Percentiles rank a stretch among this genome's conserved stretches.
Evolutionary conservation across 2,797 vertebrate species (phyloP).

Genomic region (Pangasius mekongensis): DNA sequence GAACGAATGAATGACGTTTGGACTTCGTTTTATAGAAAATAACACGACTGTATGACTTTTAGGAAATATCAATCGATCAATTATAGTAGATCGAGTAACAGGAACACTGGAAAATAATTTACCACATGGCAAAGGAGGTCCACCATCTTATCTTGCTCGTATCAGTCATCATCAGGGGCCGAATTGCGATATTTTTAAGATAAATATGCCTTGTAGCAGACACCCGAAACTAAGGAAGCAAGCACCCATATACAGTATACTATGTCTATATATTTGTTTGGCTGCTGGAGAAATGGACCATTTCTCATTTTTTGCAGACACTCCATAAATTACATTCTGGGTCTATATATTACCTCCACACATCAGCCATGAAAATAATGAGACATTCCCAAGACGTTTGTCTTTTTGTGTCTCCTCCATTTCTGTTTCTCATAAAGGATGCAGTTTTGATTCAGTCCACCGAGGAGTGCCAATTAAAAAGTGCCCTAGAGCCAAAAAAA

Average conservation of each 20-base stretch:
- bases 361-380: slow-evolving; percentile 37
- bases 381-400: slow-evolving; percentile 43
- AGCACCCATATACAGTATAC: too few species aligned
- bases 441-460: slow-evolving; percentile 16
- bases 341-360: slow-evolving; percentile 19
- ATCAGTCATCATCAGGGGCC: not conserved
- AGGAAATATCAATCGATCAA: not conserved
- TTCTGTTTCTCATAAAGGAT: slow-evolving; percentile 37
- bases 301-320: slow-evolving; percentile 18
- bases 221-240: not conserved
- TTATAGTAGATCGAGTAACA: not conserved
- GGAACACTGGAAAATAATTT: not conserved
- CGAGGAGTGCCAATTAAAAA: slow-evolving; percentile 52
- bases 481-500: slow-evolving; percentile 48
- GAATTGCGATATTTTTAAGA: not conserved
- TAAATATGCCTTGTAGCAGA: not conserved
- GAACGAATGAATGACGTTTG: not conserved
- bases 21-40: not conserved
- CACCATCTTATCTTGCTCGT: not conserved
- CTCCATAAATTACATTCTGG: slow-evolving; percentile 17
- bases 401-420: slow-evolving; percentile 17
- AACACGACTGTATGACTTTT: not conserved
- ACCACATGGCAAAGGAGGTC: not conserved
- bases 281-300: too few species aligned
- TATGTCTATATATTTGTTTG: too few species aligned